Conservation (phyloP, 2,797 vertebrate genomes). For the Spea hammondii region DNA sequence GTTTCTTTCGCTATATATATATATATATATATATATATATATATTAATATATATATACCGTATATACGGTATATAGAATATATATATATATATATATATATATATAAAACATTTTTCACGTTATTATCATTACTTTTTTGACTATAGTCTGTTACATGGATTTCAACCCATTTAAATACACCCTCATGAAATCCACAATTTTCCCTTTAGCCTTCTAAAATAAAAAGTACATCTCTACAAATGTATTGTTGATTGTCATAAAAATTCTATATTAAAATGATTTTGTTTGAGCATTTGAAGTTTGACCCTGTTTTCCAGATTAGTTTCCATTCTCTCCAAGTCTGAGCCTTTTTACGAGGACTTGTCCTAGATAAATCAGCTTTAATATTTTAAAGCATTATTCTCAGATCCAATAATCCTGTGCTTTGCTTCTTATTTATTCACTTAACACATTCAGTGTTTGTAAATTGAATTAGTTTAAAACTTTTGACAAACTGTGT, state of each 20-base stretch:
- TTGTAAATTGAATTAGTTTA: not conserved
- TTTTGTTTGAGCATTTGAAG: constrained; percentile 6
- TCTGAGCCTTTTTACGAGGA: constrained; percentile 1
- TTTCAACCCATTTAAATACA: too few relatives aligned
- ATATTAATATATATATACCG: too few relatives aligned
- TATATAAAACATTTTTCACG: too few relatives aligned
- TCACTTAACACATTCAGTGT: constrained; percentile 1
- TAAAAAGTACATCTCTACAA: not conserved
- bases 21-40: too few relatives aligned
- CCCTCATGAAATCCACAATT: not conserved
- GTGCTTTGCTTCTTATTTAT: not conserved
- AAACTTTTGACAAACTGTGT: not conserved
- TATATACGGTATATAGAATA: too few relatives aligned
- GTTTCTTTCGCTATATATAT: too few relatives aligned
- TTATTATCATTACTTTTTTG: too few relatives aligned
- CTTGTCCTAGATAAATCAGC: constrained; percentile 19
- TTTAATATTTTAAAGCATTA: constrained; percentile 33
- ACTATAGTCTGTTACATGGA: too few relatives aligned
- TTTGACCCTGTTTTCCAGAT: constrained; percentile 27
- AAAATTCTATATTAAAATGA: constrained; percentile 24
- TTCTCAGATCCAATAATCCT: constrained; percentile 18
- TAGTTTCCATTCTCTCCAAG: constrained; percentile 17
- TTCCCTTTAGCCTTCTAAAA: not conserved
- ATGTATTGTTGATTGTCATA: constrained; percentile 1
- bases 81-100: too few relatives aligned